Evolutionary conservation across 1,140 invertebrate species (phyloP).

Genomic region (Drosophila mojavensis): DNA sequence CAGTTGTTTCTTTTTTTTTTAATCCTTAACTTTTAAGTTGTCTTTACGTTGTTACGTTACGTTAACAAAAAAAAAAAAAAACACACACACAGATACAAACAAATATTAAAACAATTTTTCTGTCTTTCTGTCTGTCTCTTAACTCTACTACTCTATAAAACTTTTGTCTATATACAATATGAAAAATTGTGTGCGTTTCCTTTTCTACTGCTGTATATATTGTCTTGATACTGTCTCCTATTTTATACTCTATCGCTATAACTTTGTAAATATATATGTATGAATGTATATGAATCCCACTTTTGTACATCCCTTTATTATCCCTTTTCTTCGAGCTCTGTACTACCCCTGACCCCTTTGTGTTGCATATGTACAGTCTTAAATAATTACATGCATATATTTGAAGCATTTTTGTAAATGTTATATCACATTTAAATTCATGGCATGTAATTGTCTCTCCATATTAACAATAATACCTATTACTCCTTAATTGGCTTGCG

Average conservation of each 20-base stretch:
- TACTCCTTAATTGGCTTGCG: constrained; percentile 28
- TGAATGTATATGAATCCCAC: constrained; percentile 12
- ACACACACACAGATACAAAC: not conserved
- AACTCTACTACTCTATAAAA: constrained; percentile 19
- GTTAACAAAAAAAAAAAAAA: constrained; percentile 58
- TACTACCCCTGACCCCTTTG: constrained; percentile 34
- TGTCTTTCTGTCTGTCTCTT: constrained; percentile 45
- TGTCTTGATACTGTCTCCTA: constrained; percentile 59
- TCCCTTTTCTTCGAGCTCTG: constrained; percentile 28
- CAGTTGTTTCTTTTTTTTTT: constrained; percentile 55
- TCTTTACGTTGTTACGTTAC: constrained; percentile 58
- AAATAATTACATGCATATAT: constrained; percentile 4
- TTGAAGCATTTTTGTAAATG: constrained; percentile 49
- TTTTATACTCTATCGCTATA: constrained; percentile 54
- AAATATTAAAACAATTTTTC: constrained; percentile 38
- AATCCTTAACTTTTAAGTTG: constrained; percentile 43
- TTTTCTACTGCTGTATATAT: constrained; percentile 62
- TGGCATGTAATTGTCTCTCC: constrained; percentile 64
- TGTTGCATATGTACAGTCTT: constrained; percentile 43
- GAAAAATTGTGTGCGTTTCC: constrained; percentile 51
- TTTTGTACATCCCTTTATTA: constrained; percentile 35
- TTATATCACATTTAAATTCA: constrained; percentile 50
- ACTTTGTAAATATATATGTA: constrained; percentile 38
- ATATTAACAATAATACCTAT: constrained; percentile 19
- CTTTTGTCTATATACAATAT: constrained; percentile 31